Evolutionary conservation across 2,888 invertebrate genomes (phyloP), one percentile per base, ranked within the genome.

Genomic region (Beris chalybata): DNA sequence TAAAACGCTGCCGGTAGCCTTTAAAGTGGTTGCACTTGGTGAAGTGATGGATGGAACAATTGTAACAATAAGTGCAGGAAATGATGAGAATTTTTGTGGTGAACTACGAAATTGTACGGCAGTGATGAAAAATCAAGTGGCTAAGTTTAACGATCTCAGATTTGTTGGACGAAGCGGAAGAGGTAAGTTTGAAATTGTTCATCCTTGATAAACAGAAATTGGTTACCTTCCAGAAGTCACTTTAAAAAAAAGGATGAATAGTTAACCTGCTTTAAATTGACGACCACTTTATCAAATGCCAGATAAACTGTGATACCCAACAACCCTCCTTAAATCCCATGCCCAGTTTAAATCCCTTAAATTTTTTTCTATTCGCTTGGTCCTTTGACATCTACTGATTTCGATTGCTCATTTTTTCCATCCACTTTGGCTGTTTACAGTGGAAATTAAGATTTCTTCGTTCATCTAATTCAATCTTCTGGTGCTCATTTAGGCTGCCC

Each of bases 151-250:
- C 80, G 97, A 98, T 84, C 86, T 98, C 67, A 86, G 97, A 80
- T 98, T 98, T 83, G 95, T 98, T 74, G 97, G 97, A 56, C 86
- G 97, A 74, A 96, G 96, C 78, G 97, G 97, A 64, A 85, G 97
- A 86, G 97, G 97, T 97, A 78, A 90, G 89, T 75, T 31, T 7
- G 22, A 22, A 22, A 22, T 22, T 22, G 2, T 22, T 15, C 5
- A 3, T 29, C 22, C 22, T 22, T 22, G 22, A 22, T 22, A 22
- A 22, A 22, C 3, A 22, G 22, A 22, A 22, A 22, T 22, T 22
- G 1, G 22, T 22, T 22, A 3, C 3, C 22, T 22, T 22, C 22
- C 2, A 22, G 22, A 22, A 22, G 22, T 22, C 22, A 22, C 22
- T 22, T 22, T 22, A 22, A 22, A 22, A 22, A 22, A 22, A 22